phyloP scores from a whole-genome alignment of 2,888 invertebrate genomes.

The Anaspis maculata region DNA sequence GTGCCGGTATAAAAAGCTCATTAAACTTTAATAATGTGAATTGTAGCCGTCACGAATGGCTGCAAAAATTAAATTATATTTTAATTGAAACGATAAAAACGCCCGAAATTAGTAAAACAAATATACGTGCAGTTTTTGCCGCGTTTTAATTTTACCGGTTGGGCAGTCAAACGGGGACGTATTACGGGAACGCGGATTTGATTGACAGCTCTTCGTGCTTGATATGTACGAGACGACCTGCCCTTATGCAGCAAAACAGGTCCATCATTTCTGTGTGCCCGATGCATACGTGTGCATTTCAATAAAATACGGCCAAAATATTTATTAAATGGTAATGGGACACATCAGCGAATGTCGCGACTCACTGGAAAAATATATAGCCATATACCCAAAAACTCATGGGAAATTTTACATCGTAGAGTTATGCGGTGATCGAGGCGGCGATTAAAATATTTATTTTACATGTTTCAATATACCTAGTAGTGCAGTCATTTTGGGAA shows the following conservation, averaged over 20 bases:
- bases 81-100: conserved; percentile 19
- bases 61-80: conserved; percentile 21
- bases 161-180: conserved; percentile 28
- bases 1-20: conserved; percentile 5
- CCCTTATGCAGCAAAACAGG: conserved; percentile 28
- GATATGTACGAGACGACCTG: too few relatives aligned
- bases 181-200: conserved; percentile 29
- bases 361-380: too few relatives aligned
- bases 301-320: conserved; percentile 31
- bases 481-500: too few relatives aligned
- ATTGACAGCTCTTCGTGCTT: conserved; percentile 21
- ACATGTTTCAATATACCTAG: too few relatives aligned
- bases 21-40: conserved; percentile 16
- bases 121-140: conserved; percentile 24
- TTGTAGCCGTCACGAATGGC: conserved; percentile 11
- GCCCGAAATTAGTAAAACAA: conserved; percentile 12
- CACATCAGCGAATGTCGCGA: too few relatives aligned
- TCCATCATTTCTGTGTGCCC: conserved; percentile 30
- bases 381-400: too few relatives aligned
- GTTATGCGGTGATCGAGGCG: too few relatives aligned
- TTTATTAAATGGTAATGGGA: conserved; percentile 31
- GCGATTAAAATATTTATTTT: too few relatives aligned
- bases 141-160: conserved; percentile 31
- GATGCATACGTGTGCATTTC: conserved; percentile 29
- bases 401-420: too few relatives aligned